These are phyloP conservation scores for Mormyrus iriodes DNA, from an alignment of 2,113 vertebrate genomes.

Conservation along the genomic window DNA sequence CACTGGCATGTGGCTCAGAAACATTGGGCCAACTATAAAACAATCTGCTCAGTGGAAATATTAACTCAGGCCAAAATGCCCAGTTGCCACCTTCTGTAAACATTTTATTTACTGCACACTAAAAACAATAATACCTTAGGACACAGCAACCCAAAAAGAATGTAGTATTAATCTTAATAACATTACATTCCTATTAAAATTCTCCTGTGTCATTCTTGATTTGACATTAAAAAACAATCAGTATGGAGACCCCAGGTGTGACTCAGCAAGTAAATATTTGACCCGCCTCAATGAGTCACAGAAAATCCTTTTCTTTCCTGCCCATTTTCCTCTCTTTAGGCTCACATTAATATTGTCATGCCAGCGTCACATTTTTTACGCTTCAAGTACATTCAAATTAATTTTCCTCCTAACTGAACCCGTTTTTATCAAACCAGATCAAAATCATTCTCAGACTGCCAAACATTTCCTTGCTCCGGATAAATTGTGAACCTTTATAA, in stretches of 20 bases:
- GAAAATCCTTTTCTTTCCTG: not conserved
- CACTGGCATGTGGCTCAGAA: not conserved
- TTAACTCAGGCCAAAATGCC: not conserved
- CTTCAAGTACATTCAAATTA: not conserved
- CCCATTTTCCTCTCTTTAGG: not conserved
- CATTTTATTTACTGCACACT: not conserved
- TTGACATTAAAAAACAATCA: not conserved
- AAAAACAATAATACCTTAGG: not conserved
- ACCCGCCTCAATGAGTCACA: conserved; percentile 32
- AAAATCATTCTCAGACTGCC: not conserved
- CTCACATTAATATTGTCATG: conserved; percentile 17
- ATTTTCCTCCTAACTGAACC: not conserved
- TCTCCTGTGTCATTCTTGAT: not conserved
- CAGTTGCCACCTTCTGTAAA: not conserved
- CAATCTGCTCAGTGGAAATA: not conserved
- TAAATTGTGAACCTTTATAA: not conserved
- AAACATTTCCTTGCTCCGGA: not conserved
- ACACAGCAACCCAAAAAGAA: not conserved
- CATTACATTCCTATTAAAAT: not conserved
- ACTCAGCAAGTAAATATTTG: conserved; percentile 33
- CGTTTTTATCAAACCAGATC: not conserved
- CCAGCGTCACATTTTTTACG: not conserved
- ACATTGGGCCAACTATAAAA: not conserved
- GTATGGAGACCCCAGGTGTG: not conserved
- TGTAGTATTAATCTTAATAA: not conserved